Evolutionary conservation across 2,797 vertebrate species (phyloP), one percentile per base, ranked within the genome.

Genomic region (Uromys caudimaculatus): DNA sequence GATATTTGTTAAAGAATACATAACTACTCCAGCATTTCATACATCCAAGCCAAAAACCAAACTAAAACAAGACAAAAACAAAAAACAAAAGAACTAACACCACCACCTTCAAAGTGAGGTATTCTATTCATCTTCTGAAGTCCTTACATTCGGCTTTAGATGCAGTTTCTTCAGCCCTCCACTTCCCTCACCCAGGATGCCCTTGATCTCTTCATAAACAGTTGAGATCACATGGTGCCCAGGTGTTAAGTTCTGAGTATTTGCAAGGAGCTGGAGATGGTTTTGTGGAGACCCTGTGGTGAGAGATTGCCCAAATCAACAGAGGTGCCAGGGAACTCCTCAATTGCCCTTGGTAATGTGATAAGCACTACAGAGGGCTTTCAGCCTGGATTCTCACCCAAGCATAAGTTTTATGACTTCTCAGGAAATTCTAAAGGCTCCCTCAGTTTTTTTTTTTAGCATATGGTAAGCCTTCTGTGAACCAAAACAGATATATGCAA

Each of bases 191-290:
- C 91, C 76, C 96, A 97, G 97, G 94, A 96, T 97, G 95, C 56
- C 97, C 96, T 97, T 97, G 97, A 98, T 98, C 96, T 97, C 85
- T 92, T 96, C 85, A 92, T 95, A 97, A 97, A 97, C 97, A 97
- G 38, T 93, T 60, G 64, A 97, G 76, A 93, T 97, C 94, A 97
- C 71, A 94, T 71, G 94, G 88, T 79, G 44, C 73, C 82, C 92
- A 96, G 93, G 76, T 94, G 95, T 95, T 89, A 75, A 27, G 44
- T 69, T 97, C 44, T 1, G 62, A 56, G 88, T 90, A 41, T 29
- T 13, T 29, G 29, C 69, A 90, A 86, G 69, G 92, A 95, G 44
- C 47, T 87, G 54, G 83, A 60, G 24, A 56, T 92, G 95, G 73
- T 85, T 84, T n/a, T 90, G 50, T 44, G 71, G 85, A 90, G 52